A percentile compares a stretch with the other conserved stretches of the same genome.
Evolutionary conservation across 2,113 vertebrate species (phyloP).

Genomic region (Equus przewalskii): DNA sequence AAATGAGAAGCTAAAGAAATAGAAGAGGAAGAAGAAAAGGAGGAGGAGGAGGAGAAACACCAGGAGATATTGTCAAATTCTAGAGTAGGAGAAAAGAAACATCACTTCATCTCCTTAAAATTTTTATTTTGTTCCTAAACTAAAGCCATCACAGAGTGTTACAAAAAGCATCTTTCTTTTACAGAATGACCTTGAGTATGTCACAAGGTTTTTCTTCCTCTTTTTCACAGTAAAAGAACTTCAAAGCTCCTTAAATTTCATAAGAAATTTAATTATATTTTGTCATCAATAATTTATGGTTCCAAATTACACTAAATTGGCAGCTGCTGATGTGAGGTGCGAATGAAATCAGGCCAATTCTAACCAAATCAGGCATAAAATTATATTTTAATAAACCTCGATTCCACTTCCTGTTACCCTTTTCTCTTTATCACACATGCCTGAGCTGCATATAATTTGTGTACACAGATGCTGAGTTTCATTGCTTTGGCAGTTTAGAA

Average conservation of each 20-base stretch:
- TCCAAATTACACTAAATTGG: conserved; percentile 77
- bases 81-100: background rate
- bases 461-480: conserved; percentile 62
- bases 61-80: background rate
- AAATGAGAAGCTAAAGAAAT: background rate
- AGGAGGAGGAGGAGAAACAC: background rate
- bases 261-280: conserved; percentile 80
- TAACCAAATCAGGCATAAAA: conserved; percentile 80
- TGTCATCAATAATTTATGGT: conserved; percentile 78
- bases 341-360: conserved; percentile 78
- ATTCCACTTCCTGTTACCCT: conserved; percentile 61
- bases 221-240: conserved; percentile 56
- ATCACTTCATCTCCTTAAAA: background rate
- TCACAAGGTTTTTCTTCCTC: background rate
- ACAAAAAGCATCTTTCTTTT: background rate
- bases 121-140: background rate
- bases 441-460: conserved; percentile 57
- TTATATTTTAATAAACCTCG: conserved; percentile 77
- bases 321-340: conserved; percentile 74
- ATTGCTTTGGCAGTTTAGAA: conserved; percentile 69
- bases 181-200: conserved; percentile 16
- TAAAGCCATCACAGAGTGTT: background rate
- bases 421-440: conserved; percentile 66
- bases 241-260: conserved; percentile 53
- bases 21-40: background rate